A percentile compares a stretch with the other conserved stretches of the same genome.
These are phyloP conservation scores for Clarias magur DNA, from an alignment of 2,113 vertebrate species.

Conservation along the genomic window DNA sequence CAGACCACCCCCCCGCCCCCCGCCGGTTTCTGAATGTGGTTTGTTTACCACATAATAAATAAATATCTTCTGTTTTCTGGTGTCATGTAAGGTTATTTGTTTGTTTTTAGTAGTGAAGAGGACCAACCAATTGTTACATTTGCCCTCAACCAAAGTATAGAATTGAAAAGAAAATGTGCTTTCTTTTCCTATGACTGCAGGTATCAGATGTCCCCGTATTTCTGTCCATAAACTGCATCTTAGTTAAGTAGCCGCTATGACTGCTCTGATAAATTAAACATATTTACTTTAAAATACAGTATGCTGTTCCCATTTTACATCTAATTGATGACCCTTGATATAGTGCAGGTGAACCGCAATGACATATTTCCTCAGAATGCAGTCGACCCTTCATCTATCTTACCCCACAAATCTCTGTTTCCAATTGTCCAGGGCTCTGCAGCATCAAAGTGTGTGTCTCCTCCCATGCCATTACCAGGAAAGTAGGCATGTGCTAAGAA, in stretches of 20 bases:
- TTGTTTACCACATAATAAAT: no score
- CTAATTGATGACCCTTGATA: neutral
- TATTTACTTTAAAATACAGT: neutral
- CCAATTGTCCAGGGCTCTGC: conserved; percentile 87
- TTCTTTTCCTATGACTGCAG: no score
- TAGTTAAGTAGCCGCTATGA: neutral
- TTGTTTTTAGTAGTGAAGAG: no score
- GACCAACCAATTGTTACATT: no score
- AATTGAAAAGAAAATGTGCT: no score
- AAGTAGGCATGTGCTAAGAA: conserved; percentile 93
- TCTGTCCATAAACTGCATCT: no score
- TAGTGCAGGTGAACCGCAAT: neutral
- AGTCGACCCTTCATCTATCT: conserved; percentile 50
- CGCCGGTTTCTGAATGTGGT: no score
- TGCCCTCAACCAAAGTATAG: no score
- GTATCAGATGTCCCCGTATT: no score
- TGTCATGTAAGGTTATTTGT: no score
- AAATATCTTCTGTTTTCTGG: no score
- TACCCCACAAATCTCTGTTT: conserved; percentile 80
- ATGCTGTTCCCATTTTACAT: neutral
- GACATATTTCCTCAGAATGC: neutral
- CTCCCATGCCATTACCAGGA: conserved; percentile 84
- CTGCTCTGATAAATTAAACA: neutral
- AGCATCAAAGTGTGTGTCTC: conserved; percentile 90
- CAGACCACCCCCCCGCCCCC: no score